Percentiles rank a stretch among this genome's conserved stretches.
These are phyloP conservation scores for Sylvietta virens DNA, from an alignment of 2,113 vertebrate species.

Conservation along the genomic window DNA sequence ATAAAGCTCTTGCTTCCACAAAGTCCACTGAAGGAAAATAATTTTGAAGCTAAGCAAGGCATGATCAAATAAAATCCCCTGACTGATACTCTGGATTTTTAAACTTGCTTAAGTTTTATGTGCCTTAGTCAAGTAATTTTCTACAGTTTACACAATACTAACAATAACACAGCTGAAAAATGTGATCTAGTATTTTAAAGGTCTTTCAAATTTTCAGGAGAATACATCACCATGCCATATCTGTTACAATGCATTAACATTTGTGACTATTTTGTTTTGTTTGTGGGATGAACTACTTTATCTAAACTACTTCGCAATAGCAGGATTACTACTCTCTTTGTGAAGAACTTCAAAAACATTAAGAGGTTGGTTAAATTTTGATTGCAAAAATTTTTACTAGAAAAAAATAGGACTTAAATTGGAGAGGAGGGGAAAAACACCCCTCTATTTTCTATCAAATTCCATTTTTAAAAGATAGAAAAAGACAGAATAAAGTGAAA, in stretches of 20 bases:
- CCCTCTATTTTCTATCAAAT: neutral
- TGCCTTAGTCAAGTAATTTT: neutral
- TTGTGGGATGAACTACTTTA: neutral
- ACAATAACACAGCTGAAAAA: neutral
- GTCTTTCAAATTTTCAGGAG: neutral
- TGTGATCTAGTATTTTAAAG: neutral
- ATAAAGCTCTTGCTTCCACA: conserved; percentile 22
- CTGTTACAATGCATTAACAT: neutral
- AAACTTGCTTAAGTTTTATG: neutral
- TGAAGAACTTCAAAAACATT: neutral
- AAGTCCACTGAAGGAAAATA: conserved; percentile 13
- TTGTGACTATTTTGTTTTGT: neutral
- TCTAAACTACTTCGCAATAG: neutral
- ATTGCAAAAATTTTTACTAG: neutral
- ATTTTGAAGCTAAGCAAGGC: conserved; percentile 27
- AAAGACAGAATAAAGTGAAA: neutral
- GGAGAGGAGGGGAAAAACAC: neutral
- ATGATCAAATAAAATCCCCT: conserved; percentile 28
- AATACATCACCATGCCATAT: neutral
- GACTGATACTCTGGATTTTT: neutral
- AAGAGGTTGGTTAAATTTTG: neutral
- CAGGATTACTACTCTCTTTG: neutral
- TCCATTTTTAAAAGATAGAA: neutral
- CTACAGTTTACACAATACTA: neutral
- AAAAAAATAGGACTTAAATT: neutral